Evolutionary conservation across 2,888 invertebrate species (phyloP).

Genomic region (Apotomis turbidana): DNA sequence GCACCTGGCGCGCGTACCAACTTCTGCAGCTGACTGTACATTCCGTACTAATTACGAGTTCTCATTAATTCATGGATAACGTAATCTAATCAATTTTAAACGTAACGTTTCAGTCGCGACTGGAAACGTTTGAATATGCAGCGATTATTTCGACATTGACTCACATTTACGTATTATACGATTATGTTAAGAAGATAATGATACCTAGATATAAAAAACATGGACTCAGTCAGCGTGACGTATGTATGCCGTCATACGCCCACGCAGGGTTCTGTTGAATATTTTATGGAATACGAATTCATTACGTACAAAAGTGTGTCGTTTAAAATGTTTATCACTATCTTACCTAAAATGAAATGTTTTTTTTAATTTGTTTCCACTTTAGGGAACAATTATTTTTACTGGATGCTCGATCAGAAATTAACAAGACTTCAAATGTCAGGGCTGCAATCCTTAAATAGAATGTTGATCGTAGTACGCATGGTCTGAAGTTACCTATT

Average conservation of each 20-base stretch:
- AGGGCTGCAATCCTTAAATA: too few relatives aligned
- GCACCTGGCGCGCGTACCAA: too few relatives aligned
- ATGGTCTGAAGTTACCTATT: too few relatives aligned
- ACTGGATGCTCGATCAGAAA: too few relatives aligned
- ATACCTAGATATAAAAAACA: conserved; percentile 12
- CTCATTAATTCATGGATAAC: background rate
- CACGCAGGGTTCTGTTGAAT: conserved; percentile 32
- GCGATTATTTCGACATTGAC: background rate
- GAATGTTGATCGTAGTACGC: too few relatives aligned
- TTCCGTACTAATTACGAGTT: background rate
- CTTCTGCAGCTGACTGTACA: too few relatives aligned
- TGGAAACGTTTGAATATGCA: background rate
- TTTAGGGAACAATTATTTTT: too few relatives aligned
- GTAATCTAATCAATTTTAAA: conserved; percentile 12
- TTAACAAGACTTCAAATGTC: too few relatives aligned
- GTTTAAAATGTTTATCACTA: background rate
- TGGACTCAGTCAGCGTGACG: conserved; percentile 24
- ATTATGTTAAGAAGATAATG: conserved; percentile 25
- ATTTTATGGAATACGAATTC: conserved; percentile 10
- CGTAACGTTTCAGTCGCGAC: background rate
- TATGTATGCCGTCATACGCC: conserved; percentile 7
- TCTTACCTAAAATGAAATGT: background rate
- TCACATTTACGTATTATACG: conserved; percentile 5
- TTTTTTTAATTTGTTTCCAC: too few relatives aligned
- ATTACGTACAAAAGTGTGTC: background rate